These are phyloP conservation scores for cat (Felis catus) DNA, from an alignment of 2,113 vertebrate genomes.

Conservation along the genomic window DNA sequence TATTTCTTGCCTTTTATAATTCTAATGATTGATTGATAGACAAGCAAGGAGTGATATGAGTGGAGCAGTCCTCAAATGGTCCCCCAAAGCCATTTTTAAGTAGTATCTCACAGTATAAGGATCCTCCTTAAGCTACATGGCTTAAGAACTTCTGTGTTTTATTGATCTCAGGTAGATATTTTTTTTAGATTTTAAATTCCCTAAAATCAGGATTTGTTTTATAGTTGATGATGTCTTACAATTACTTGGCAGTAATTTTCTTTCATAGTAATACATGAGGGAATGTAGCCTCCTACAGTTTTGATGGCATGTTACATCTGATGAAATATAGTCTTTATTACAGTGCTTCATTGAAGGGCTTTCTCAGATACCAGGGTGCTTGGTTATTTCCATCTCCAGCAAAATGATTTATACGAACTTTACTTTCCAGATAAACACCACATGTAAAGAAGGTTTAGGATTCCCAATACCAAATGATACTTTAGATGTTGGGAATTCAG, in stretches of 20 bases:
- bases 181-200: background rate
- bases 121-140: background rate
- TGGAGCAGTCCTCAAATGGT: background rate
- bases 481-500: background rate
- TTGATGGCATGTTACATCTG: background rate
- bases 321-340: background rate
- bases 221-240: background rate
- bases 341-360: background rate
- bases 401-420: background rate
- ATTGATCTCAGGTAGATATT: background rate
- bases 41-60: background rate
- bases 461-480: background rate
- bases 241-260: background rate
- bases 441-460: background rate
- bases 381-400: background rate
- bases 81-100: background rate
- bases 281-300: background rate
- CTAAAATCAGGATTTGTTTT: background rate
- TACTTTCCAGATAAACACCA: background rate
- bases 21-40: background rate
- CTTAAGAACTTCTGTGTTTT: background rate
- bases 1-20: background rate
- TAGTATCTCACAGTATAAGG: background rate
- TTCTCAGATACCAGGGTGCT: background rate
- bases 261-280: background rate